Base-by-base conservation (phyloP, 2,888 invertebrate genomes). In the Branchellion lobata region DNA sequence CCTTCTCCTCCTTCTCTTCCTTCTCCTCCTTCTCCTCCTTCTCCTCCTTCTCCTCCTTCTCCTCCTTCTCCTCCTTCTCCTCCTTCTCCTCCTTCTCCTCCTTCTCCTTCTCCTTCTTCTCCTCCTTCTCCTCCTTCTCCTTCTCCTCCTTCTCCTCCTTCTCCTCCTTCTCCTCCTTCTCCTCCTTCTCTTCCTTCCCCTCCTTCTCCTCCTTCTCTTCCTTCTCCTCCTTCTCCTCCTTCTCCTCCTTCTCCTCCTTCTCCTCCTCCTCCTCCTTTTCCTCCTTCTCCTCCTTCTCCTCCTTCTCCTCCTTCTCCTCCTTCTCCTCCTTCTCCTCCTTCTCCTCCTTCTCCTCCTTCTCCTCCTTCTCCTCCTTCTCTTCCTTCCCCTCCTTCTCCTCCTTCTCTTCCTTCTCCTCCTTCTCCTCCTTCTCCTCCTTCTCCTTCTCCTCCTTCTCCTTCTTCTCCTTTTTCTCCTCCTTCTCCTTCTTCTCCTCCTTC, bases 401-500 rank as follows among this genome's bases (percentile, higher is more conserved):
- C 51, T 27, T 31, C 18, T 75, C 27, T 51, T n/a, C 27, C 51
- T 31, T 11, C 51, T 51, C 27, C 27, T 51, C 53, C n/a, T 51
- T 31, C 31, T 75, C 27, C 11, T 18, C 47, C 31, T 75, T 11
- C 31, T 51, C 27, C 18, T 51, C 29, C n/a, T 14, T 33, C 24
- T 29, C 36, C 14, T 24, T 33, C 27, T 34, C 14, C 14, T 33
- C 36, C 14, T 34, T 14, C 24, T 24, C 14, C 27, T 34, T 34
- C 14, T 24, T 34, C 33, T 36, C 14, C 14, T 34, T 14, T 14
- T 73, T 14, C 36, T 29, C 14, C 14, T 29, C 51, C 53, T 51
- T 75, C 53, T 51, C 51, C 53, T 51, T 75, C 11, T 75, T 75
- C 53, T 51, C 51, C 53, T 51, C 51, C 75, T 51, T 51, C 75